Base-by-base conservation (phyloP, 2,888 invertebrate species). In the Andrena praecox region DNA sequence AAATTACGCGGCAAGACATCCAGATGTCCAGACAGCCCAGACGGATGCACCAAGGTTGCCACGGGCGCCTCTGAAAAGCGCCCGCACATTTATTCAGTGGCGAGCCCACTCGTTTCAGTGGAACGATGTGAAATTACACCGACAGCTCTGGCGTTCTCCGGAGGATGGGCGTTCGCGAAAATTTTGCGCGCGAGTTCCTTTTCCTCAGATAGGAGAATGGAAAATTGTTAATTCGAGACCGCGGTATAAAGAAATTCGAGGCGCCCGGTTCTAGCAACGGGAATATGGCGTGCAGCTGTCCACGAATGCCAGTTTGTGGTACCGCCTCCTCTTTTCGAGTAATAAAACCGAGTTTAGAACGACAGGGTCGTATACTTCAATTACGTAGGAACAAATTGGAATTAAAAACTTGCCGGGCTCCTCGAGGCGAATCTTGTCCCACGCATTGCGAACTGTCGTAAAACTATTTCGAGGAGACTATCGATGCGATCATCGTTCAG, bases 331-430 rank as follows among this genome's bases (percentile, higher is more conserved):
- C 20, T 6, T 48, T 59, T 33, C 31, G 33, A 20, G 56, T 67
- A 80, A 81, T 72, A 80, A 81, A 80, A 81, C 42, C 52, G 60
- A 80, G 60, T 80, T 72, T 50, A 27, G 31, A 80, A 35, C 80
- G 66, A 50, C 72, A 16, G 33, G 29, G n/a, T 67, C 79, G 79
- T 60, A 78, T 70, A 80, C 80, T 72, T 80, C 67, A 72, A 80
- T 80, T 80, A 62, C 80, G 82, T 72, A 80, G 72, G 52, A 67
- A 81, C 81, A 67, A 80, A 80, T 67, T 42, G 54, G 72, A 59
- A 80, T 81, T 81, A 72, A 81, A 80, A 80, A 80, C 33, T 52
- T 50, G 54, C 48, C 27, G 48, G 35, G 35, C 7, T 33, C 20
- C 33, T 10, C 59, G 12, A 35, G 29, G 24, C 60, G 64, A 60